Conservation (phyloP, 1,140 invertebrate genomes). For the Gryon sp. region DNA sequence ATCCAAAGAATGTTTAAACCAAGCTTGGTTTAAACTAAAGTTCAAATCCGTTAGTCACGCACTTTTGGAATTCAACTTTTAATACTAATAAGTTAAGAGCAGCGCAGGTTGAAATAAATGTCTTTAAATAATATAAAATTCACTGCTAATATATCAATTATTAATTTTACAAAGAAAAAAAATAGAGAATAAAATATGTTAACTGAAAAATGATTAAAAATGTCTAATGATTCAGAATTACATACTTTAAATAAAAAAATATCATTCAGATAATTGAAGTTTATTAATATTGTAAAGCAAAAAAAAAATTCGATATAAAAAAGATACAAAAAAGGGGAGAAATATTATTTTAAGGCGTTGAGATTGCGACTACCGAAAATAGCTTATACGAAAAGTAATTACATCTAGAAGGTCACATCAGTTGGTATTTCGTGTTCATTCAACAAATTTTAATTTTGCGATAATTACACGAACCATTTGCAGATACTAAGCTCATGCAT, state of each 20-base stretch:
- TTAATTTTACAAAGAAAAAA: background rate
- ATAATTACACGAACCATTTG: conserved; percentile 49
- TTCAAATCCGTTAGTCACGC: conserved; percentile 44
- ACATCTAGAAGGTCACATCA: conserved; percentile 56
- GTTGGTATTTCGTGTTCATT: conserved; percentile 60
- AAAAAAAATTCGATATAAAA: too few species aligned
- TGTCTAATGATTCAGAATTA: too few species aligned
- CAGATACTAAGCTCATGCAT: background rate
- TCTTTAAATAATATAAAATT: background rate
- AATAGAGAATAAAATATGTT: background rate
- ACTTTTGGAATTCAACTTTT: conserved; percentile 12
- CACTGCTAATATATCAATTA: too few species aligned
- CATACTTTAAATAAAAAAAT: too few species aligned
- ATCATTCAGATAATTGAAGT: too few species aligned
- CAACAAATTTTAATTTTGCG: conserved; percentile 50
- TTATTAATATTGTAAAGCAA: too few species aligned
- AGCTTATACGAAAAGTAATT: conserved; percentile 57
- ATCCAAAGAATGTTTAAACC: conserved; percentile 53
- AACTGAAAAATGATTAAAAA: background rate
- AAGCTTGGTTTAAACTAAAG: conserved; percentile 57
- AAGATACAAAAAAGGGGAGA: conserved; percentile 13
- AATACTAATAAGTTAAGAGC: background rate
- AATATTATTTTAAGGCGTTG: conserved; percentile 31
- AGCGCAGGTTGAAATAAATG: too few species aligned
- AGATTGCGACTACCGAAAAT: conserved; percentile 49